Evolutionary conservation across 2,113 vertebrate genomes (phyloP).

Genomic region (Microcebus murinus): DNA sequence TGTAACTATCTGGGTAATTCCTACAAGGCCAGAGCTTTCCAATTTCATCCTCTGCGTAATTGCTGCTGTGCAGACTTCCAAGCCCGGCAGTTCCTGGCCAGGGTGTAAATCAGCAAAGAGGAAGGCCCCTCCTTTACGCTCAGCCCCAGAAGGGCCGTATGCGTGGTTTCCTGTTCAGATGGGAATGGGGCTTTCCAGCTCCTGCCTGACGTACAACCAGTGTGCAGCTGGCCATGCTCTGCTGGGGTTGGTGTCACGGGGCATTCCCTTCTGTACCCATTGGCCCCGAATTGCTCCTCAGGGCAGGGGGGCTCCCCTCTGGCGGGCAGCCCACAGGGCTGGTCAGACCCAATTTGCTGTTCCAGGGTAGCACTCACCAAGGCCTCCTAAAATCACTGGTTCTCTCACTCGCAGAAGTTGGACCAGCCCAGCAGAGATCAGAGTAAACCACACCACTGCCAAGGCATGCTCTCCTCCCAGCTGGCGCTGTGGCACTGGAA

Average conservation of each 20-base stretch:
- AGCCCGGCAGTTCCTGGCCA: not conserved
- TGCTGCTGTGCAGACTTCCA: not conserved
- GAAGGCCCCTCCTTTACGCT: not conserved
- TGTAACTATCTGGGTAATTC: not conserved
- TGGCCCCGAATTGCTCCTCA: not conserved
- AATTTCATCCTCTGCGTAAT: not conserved
- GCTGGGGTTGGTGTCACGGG: not conserved
- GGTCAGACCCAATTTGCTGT: not conserved
- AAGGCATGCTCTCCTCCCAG: not conserved
- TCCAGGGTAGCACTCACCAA: not conserved
- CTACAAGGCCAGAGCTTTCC: not conserved
- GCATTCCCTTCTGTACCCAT: not conserved
- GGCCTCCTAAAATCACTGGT: not conserved
- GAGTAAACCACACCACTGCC: accelerated
- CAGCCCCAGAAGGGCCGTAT: not conserved
- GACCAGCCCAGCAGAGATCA: not conserved
- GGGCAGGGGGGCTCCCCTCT: not conserved
- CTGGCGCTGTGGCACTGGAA: not conserved
- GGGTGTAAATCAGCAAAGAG: not conserved
- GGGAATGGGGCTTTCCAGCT: not conserved
- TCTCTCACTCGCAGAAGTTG: accelerated
- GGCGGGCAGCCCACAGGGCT: not conserved
- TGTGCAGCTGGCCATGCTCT: not conserved
- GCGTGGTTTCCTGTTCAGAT: not conserved
- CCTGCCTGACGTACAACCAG: not conserved